These are phyloP conservation scores for Plutomurus gul DNA, from an alignment of 1,140 invertebrate genomes.

Conservation along the genomic window DNA sequence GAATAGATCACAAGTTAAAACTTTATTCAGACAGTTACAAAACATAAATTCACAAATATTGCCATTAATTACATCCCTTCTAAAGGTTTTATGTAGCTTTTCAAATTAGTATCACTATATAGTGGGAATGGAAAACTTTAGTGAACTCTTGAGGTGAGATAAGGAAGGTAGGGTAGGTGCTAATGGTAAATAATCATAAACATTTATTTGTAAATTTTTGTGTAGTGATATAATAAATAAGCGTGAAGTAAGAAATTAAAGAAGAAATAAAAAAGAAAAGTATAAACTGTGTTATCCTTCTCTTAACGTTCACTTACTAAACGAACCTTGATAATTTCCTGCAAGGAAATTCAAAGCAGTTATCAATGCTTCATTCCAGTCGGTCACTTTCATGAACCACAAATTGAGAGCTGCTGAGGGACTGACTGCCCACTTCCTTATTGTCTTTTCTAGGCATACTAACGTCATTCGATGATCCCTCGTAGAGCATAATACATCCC, in stretches of 20 bases:
- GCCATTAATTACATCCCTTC: no score
- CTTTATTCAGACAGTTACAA: no score
- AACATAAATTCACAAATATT: not conserved
- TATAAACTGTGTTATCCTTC: constrained; percentile 22
- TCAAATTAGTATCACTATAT: no score
- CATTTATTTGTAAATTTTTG: no score
- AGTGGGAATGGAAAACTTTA: no score
- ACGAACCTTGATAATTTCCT: constrained; percentile 74
- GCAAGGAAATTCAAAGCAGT: constrained; percentile 84
- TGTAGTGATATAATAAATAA: no score
- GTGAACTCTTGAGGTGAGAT: no score
- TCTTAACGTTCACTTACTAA: constrained; percentile 6
- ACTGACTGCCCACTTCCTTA: constrained; percentile 78
- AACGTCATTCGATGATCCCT: constrained; percentile 77
- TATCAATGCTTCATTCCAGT: constrained; percentile 77
- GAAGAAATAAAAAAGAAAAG: constrained; percentile 3
- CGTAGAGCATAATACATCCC: constrained; percentile 81
- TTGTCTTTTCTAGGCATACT: constrained; percentile 72
- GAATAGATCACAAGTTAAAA: not conserved
- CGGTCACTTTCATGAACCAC: constrained; percentile 73
- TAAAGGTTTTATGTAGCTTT: no score
- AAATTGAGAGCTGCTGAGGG: constrained; percentile 79
- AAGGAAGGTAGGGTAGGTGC: no score
- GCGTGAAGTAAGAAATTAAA: no score
- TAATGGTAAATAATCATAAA: no score